Conservation (phyloP, 2,888 invertebrate genomes). For the Ormyrus labotus region DNA sequence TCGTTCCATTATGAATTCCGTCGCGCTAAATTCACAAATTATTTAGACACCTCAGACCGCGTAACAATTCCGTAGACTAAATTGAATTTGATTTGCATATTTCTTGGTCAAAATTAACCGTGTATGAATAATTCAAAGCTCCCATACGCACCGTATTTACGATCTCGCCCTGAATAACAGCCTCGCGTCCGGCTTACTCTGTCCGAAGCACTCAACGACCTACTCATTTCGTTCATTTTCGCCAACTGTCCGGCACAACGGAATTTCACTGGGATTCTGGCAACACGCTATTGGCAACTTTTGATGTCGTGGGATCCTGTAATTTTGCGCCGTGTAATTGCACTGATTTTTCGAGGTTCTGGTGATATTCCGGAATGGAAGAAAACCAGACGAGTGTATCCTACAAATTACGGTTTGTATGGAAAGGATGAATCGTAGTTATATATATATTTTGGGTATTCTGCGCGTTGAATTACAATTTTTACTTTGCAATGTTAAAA, state of each 20-base stretch:
- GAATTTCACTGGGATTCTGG: background rate
- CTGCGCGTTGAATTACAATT: too few species aligned
- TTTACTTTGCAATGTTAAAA: too few species aligned
- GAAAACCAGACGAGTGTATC: too few species aligned
- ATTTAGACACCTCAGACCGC: background rate
- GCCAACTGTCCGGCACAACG: background rate
- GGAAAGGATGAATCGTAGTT: too few species aligned
- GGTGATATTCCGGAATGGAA: too few species aligned
- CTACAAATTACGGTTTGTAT: too few species aligned
- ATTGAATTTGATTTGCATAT: background rate
- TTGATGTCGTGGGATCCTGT: too few species aligned
- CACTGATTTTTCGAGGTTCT: too few species aligned
- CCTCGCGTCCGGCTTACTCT: background rate
- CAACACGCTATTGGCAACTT: background rate
- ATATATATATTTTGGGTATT: too few species aligned
- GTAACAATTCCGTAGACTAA: background rate
- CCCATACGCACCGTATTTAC: background rate
- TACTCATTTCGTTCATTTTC: background rate
- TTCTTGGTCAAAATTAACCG: background rate
- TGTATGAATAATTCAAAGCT: background rate
- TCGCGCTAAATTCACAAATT: too few species aligned
- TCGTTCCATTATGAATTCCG: too few species aligned
- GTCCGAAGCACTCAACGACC: background rate
- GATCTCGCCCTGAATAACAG: background rate
- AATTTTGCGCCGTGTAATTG: too few species aligned